phyloP scores from a whole-genome alignment of 2,113 vertebrate species.

The Austrofundulus limnaeus region DNA sequence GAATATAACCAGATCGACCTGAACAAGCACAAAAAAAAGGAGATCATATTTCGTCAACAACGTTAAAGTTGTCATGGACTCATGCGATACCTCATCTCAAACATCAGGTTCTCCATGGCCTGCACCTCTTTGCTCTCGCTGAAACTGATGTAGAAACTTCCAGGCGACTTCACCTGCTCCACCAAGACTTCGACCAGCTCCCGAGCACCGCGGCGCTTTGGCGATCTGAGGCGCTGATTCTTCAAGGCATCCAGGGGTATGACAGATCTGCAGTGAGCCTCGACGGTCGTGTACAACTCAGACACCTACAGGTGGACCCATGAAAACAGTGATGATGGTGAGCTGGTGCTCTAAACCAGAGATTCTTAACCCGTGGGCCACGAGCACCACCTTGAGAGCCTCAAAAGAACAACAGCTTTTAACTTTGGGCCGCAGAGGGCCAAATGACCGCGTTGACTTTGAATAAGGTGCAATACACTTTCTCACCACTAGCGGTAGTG shows the following conservation, averaged over 20 bases:
- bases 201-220: conserved; percentile 65
- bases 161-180: conserved; percentile 83
- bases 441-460: too few species aligned
- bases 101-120: conserved; percentile 87
- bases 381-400: too few species aligned
- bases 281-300: conserved; percentile 47
- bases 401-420: too few species aligned
- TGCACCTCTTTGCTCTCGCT: conserved; percentile 74
- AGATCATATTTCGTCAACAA: background rate
- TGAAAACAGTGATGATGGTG: background rate
- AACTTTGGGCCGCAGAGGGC: too few species aligned
- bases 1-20: background rate
- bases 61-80: background rate
- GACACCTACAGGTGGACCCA: conserved; percentile 49
- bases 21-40: background rate
- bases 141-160: conserved; percentile 86
- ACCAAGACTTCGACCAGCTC: conserved; percentile 83
- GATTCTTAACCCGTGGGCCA: too few species aligned
- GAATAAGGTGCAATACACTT: too few species aligned
- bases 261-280: conserved; percentile 37
- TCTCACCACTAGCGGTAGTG: too few species aligned
- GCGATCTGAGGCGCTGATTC: conserved; percentile 77
- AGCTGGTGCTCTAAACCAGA: background rate
- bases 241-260: conserved; percentile 86
- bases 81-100: conserved; percentile 87